Evolutionary conservation across 2,888 invertebrate genomes (phyloP), one percentile per base, ranked within the genome.

Genomic region (Rhamnusium bicolor): DNA sequence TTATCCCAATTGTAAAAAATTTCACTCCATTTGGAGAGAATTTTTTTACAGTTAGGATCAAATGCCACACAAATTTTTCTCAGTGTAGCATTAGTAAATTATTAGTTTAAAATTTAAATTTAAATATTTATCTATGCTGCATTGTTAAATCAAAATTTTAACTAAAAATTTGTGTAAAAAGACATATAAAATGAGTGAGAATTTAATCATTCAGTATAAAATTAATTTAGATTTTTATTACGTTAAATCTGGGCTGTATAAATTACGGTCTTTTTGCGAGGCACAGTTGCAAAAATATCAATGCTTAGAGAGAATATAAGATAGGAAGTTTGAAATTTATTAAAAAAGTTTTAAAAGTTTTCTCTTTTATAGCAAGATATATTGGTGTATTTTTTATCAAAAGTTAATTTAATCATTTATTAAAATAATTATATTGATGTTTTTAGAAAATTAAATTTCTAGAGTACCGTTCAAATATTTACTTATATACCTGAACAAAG

Each of bases 301-400:
- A 51, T 27, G 63, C 63, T 63, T 14, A 40, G 40, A 24, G n/a
- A 46, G 61, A 53, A 65, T 19, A 29, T 53, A 65, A 53, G 21
- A 53, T 53, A 19, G 19, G 21, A 53, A 53, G 65, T 65, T 65
- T 29, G 3, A 73, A 77, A 75, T 77, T 77, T 77, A 77, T 77
- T 77, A 77, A 77, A 77, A 75, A 77, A 77, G 75, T 77, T 77
- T 24, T 63, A 29, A 65, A 73, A 56, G 53, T 49, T 62, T 56
- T 72, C 66, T 69, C 72, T 75, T 75, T 73, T 49, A 63, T 18
- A 27, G 21, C 18, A 51, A 47, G 62, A 62, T 63, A 51, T 63
- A 63, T 63, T 27, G 58, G 16, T 40, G 19, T 53, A 32, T 29
- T 65, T 65, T 29, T 53, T 19, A 14, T 53, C n/a, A 40, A n/a